These are phyloP conservation scores for Ariolimax columbianus DNA, from an alignment of 2,888 invertebrate species.

Conservation along the genomic window DNA sequence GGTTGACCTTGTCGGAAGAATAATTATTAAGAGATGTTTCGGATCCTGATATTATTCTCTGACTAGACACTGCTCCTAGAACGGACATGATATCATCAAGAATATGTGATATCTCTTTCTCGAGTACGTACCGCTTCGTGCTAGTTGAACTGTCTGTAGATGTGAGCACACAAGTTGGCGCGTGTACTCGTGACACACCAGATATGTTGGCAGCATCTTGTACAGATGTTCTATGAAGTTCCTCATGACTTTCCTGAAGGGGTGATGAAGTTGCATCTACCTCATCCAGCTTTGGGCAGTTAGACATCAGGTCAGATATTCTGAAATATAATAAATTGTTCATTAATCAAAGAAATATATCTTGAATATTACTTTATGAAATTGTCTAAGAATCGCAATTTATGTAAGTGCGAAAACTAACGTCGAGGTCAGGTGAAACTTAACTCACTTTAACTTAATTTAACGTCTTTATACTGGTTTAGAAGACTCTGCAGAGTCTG, in stretches of 20 bases:
- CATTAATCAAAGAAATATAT: too few species aligned
- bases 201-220: neutral
- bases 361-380: too few species aligned
- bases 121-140: slow-evolving; percentile 39
- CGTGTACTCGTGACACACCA: neutral
- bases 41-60: neutral
- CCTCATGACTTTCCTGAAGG: neutral
- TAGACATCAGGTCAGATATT: slow-evolving; percentile 32
- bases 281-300: neutral
- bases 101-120: slow-evolving; percentile 54
- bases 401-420: too few species aligned
- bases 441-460: too few species aligned
- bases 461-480: too few species aligned
- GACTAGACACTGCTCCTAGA: slow-evolving; percentile 31
- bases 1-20: neutral
- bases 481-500: too few species aligned
- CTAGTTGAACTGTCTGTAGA: neutral
- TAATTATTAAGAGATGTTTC: neutral
- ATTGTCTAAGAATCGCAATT: too few species aligned
- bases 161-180: neutral
- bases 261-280: neutral
- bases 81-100: slow-evolving; percentile 53
- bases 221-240: neutral
- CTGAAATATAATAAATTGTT: neutral
- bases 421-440: too few species aligned